Evolutionary conservation across 2,113 vertebrate genomes (phyloP).

Genomic region (Gymnobelideus leadbeateri): DNA sequence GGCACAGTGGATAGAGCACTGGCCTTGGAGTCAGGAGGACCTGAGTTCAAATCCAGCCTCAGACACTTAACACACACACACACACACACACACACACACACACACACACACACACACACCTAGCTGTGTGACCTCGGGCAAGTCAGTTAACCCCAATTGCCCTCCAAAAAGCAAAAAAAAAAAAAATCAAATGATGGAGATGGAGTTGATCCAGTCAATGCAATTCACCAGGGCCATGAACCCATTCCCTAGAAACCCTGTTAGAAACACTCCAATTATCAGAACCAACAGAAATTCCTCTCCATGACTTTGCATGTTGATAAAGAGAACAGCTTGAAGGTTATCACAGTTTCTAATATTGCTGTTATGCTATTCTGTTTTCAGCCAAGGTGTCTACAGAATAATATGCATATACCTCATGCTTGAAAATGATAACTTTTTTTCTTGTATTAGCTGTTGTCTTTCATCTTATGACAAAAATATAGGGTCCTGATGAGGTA

Average conservation of each 20-base stretch:
- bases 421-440: not conserved
- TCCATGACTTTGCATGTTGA: conserved; percentile 32
- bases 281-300: conserved; percentile 15
- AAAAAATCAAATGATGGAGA: too few relatives aligned
- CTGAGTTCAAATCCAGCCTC: too few relatives aligned
- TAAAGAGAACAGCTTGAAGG: conserved; percentile 1
- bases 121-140: too few relatives aligned
- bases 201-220: conserved; percentile 6
- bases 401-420: conserved; percentile 1
- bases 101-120: too few relatives aligned
- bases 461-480: not conserved
- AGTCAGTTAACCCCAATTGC: too few relatives aligned
- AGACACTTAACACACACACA: too few relatives aligned
- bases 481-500: not conserved
- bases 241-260: conserved; percentile 5
- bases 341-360: not conserved
- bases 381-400: not conserved
- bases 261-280: not conserved
- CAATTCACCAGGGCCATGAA: conserved; percentile 36
- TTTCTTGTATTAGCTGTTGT: conserved; percentile 1
- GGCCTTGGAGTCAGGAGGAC: too few relatives aligned
- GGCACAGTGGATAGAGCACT: too few relatives aligned
- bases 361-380: not conserved
- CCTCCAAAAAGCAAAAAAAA: too few relatives aligned
- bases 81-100: too few relatives aligned